Conservation (phyloP, 1,140 invertebrate genomes). For the Meloidogyne chitwoodi region DNA sequence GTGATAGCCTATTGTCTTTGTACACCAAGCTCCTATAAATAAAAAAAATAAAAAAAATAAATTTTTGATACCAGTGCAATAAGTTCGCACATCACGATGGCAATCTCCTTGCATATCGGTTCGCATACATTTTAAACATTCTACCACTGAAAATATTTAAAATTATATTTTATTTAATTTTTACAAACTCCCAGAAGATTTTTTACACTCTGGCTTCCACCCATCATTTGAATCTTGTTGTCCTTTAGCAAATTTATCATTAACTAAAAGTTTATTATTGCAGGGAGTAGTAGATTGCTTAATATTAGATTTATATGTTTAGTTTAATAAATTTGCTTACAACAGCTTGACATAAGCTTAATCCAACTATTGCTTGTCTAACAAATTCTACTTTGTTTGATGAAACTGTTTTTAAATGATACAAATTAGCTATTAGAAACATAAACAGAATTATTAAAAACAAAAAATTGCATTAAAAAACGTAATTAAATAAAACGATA, state of each 20-base stretch:
- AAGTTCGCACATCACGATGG: conserved; percentile 5
- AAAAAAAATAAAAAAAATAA: neutral
- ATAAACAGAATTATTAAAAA: no score
- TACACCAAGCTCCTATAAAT: neutral
- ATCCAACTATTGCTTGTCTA: neutral
- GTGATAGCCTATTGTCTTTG: conserved; percentile 14
- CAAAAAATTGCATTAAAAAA: no score
- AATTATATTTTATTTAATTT: neutral
- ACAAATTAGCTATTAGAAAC: neutral
- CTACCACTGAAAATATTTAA: neutral
- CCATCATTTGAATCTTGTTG: neutral
- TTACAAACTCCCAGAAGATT: neutral
- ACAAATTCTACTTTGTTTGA: neutral
- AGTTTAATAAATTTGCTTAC: neutral
- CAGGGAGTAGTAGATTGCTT: neutral
- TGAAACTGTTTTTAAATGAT: neutral
- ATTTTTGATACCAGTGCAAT: neutral
- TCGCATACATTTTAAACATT: conserved; percentile 11
- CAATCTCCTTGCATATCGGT: conserved; percentile 11
- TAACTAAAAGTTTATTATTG: neutral
- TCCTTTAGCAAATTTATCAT: neutral
- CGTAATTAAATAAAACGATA: no score
- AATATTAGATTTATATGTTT: neutral
- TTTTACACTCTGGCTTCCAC: neutral
- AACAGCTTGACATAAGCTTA: neutral